Percentiles rank a stretch among this genome's conserved stretches.
phyloP scores from a whole-genome alignment of 2,113 vertebrate species.

The Potamarius usumacintae region DNA sequence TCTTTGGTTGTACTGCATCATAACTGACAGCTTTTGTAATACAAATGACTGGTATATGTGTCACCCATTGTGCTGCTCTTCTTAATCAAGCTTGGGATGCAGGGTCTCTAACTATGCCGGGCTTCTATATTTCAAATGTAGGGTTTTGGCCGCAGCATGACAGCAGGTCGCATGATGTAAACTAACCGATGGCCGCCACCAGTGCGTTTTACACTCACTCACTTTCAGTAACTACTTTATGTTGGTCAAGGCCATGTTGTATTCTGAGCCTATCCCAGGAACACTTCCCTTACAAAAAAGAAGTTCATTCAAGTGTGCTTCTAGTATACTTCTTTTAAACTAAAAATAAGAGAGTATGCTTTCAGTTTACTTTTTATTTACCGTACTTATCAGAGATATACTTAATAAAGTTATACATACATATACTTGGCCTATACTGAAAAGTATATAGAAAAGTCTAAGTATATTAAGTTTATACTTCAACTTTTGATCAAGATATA shows the following conservation, averaged over 20 bases:
- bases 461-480: too few species aligned
- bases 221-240: background rate
- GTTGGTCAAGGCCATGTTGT: background rate
- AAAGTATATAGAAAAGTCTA: too few species aligned
- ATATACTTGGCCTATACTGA: too few species aligned
- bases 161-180: background rate
- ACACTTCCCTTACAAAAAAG: too few species aligned
- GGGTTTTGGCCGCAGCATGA: background rate
- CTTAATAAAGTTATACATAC: too few species aligned
- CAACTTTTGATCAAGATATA: too few species aligned
- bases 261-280: background rate
- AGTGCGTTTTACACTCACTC: background rate
- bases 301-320: too few species aligned
- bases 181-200: constrained; percentile 4
- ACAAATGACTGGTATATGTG: background rate
- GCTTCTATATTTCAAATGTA: background rate
- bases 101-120: too few species aligned
- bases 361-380: too few species aligned
- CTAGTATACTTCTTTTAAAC: too few species aligned
- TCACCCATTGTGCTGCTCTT: background rate
- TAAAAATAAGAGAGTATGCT: too few species aligned
- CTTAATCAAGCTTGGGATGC: background rate
- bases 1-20: background rate
- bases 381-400: too few species aligned
- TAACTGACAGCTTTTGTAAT: background rate